These are phyloP conservation scores for Cladorhizidae sp. DNA, from an alignment of 37 sponge, comb jelly and placozoan species.

Conservation along the genomic window DNA sequence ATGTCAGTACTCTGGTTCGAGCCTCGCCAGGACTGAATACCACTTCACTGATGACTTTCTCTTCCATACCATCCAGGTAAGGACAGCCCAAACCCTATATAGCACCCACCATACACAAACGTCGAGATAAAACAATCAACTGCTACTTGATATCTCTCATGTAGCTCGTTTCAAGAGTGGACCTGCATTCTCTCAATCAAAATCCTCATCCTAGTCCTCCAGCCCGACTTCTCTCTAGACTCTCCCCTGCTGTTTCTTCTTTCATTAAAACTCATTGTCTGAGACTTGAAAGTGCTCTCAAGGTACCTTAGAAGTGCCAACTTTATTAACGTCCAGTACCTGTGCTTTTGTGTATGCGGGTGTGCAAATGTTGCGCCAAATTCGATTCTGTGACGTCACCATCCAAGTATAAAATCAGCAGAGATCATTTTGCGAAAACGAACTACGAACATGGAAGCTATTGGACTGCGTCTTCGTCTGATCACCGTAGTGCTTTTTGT, in stretches of 20 bases:
- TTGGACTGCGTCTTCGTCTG: too few relatives aligned
- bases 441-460: too few relatives aligned
- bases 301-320: too few relatives aligned
- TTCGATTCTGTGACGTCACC: too few relatives aligned
- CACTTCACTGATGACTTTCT: constrained; percentile 39
- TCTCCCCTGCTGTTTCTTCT: neutral
- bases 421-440: too few relatives aligned
- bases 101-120: neutral
- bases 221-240: neutral
- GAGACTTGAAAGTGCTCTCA: neutral
- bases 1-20: constrained; percentile 53
- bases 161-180: neutral
- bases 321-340: too few relatives aligned
- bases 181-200: neutral
- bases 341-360: too few relatives aligned
- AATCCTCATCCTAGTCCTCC: neutral
- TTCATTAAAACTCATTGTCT: neutral
- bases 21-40: constrained; percentile 74
- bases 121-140: neutral
- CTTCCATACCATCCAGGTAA: constrained; percentile 54
- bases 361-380: too few relatives aligned
- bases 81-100: constrained; percentile 67
- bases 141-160: neutral
- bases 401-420: too few relatives aligned
- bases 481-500: too few relatives aligned